Evolutionary conservation across 1,140 invertebrate genomes (phyloP), one percentile per base, ranked within the genome.

Genomic region (Drosophila sproati): DNA sequence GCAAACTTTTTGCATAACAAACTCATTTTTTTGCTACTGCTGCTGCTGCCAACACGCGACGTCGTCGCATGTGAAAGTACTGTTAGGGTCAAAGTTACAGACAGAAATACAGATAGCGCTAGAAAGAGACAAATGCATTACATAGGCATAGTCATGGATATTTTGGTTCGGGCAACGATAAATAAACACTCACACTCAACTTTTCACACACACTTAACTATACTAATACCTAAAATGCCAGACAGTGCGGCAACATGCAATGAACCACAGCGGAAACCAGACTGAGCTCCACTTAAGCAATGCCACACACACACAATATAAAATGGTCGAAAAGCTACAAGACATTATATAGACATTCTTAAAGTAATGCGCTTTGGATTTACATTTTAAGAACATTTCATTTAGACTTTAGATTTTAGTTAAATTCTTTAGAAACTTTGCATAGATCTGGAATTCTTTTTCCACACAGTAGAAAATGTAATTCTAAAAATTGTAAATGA

Each of bases 1-100:
- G 67, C 51, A 82, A 87, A 80, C 83, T 88, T 87, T 87, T 89
- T 83, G 85, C 83, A 87, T 87, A 87, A 83, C 83, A 83, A 87
- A 83, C 79, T 77, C 63, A 78, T 51, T 43, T 68, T 43, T 20
- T 61, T 76, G 67, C 56, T 54, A 20, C 20, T 20, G 20, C 20
- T 63, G 41, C 29, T 41, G 54, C 37, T 69, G 43, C 57, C 41
- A 69, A 54, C 85, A 88, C 77, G 85, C 83, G 70, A 87, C 59
- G 64, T 88, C 83, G 80, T 78, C 77, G 85, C 85, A 89, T 85
- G 82, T 78, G 70, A 81, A 80, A 67, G 55, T 66, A 37, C 63
- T 39, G 59, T 88, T 75, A 88, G 61, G 68, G 43, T 31, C 43
- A 48, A 60, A 60, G 57, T 32, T 28, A 47, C 61, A 72, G 60